Evolutionary conservation across 2,797 vertebrate species (phyloP), one percentile per base, ranked within the genome.

Genomic region (Antennarius maculatus): DNA sequence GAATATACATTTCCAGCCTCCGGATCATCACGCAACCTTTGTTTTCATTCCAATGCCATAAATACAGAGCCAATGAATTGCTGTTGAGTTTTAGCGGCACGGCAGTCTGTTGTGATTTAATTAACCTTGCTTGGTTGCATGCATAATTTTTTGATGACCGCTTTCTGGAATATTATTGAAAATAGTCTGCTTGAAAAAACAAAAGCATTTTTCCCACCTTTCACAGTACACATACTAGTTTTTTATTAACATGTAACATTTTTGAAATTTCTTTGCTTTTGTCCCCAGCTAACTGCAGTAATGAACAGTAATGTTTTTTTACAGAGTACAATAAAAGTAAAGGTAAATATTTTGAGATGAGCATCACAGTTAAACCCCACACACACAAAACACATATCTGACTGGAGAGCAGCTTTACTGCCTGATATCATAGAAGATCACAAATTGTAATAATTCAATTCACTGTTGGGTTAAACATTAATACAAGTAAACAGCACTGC

Each of bases 391-490:
- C 45, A 10, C 18, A 55, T 5, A n/a, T 16, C 18, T 65, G 52
- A 66, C 14, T 54, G 45, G 54, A 48, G 39, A 53, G 63, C 65
- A 82, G 72, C 50, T 52, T 61, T 39, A 55, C 43, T 41, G 46
- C 43, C 41, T 14, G 47, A 8, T 61, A 37, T 85, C 82, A 77
- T 64, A 67, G 81, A 74, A 82, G 18, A 47, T 74, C 64, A 66
- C 76, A 85, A 70, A 72, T 65, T 81, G 67, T 29, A 28, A 14
- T 77, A 80, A 83, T 84, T 87, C 17, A 10, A 63, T 61, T 42
- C 76, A 54, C 71, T 61, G 58, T 72, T 82, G 71, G 31, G 62
- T 54, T 18, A 37, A 73, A 70, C 61, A 67, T 46, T 71, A 76
- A 66, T 82, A 84, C 51, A 74, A 65, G 54, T 76, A 73, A 85